Conservation (phyloP, 2,888 invertebrate genomes). For the Athalia circularis region DNA sequence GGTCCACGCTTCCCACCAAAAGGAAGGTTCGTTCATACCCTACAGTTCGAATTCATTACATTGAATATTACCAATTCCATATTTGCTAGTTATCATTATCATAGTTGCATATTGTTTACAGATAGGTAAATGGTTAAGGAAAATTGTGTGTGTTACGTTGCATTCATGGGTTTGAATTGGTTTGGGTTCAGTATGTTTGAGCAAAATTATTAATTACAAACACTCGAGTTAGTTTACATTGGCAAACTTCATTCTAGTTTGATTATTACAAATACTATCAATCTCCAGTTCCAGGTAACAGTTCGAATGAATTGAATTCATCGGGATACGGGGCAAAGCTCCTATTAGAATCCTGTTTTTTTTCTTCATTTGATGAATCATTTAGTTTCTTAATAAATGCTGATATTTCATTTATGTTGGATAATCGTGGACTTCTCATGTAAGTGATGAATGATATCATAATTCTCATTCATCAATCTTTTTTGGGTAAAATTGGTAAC, state of each 20-base stretch:
- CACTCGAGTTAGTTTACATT: neutral
- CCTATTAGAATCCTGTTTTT: no score
- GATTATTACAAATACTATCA: neutral
- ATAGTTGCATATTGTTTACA: slow-evolving; percentile 26
- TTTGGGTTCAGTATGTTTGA: slow-evolving; percentile 35
- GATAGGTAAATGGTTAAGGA: slow-evolving; percentile 47
- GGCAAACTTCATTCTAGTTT: neutral
- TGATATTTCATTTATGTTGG: no score
- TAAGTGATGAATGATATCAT: no score
- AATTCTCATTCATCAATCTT: neutral
- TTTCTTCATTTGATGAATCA: no score
- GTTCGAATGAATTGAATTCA: neutral
- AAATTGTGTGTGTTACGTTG: slow-evolving; percentile 44
- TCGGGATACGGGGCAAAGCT: no score
- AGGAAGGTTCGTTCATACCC: slow-evolving; percentile 81
- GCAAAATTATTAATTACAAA: neutral
- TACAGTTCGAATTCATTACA: slow-evolving; percentile 50
- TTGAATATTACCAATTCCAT: slow-evolving; percentile 42
- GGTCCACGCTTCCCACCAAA: slow-evolving; percentile 92
- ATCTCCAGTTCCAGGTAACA: neutral
- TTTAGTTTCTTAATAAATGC: no score
- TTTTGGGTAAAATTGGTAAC: neutral
- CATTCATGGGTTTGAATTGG: slow-evolving; percentile 20
- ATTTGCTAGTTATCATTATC: slow-evolving; percentile 33
- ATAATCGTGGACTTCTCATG: no score